Evolutionary conservation across 37 sponge, comb jelly and placozoan species (phyloP).

Genomic region (Petrosia ficiformis): DNA sequence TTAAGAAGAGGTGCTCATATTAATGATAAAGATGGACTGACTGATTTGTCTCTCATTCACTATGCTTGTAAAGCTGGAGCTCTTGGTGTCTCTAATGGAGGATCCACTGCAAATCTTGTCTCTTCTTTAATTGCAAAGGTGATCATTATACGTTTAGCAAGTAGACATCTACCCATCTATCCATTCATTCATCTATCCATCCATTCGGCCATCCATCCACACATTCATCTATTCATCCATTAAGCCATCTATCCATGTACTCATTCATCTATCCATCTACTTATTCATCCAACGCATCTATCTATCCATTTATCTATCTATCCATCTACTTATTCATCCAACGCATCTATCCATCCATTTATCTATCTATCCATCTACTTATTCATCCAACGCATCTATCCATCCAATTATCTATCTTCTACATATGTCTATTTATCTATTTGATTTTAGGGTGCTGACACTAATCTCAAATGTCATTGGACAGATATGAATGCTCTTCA

Average conservation of each 20-base stretch:
- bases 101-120: conserved; percentile 48
- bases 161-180: no score
- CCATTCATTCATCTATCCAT: no score
- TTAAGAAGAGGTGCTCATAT: conserved; percentile 75
- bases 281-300: no score
- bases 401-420: no score
- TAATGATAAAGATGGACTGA: conserved; percentile 90
- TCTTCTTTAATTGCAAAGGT: conserved; percentile 59
- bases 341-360: no score
- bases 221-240: not conserved
- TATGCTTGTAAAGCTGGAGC: conserved; percentile 95
- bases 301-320: no score
- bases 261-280: no score
- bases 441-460: conserved; percentile 76
- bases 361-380: no score
- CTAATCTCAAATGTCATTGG: conserved; percentile 73
- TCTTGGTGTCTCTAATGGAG: conserved; percentile 60
- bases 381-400: no score
- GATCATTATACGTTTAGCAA: not conserved
- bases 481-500: conserved; percentile 95
- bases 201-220: no score
- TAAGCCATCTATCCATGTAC: no score
- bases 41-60: conserved; percentile 88
- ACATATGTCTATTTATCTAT: conserved; percentile 3
- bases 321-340: no score